Conservation (phyloP, 2,888 invertebrate species). For the Phengaris arion region DNA sequence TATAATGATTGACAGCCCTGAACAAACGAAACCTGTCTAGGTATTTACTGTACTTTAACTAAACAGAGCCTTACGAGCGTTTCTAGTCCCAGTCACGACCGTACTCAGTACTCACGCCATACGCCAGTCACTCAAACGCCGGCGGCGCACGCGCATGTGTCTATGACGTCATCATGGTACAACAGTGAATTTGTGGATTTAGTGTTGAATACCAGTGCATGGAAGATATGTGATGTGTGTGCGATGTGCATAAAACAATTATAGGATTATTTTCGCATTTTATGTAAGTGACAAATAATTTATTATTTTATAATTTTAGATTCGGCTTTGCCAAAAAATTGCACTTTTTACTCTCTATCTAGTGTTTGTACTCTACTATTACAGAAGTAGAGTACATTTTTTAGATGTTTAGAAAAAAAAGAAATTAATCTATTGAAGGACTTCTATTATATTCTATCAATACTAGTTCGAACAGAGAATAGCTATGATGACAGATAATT, state of each 20-base stretch:
- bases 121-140: conserved; percentile 61
- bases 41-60: conserved; percentile 41
- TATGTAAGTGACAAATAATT: background rate
- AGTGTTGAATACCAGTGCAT: conserved; percentile 31
- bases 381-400: too few relatives aligned
- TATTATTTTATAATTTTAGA: background rate
- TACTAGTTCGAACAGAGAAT: too few relatives aligned
- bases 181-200: conserved; percentile 47
- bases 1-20: conserved; percentile 31
- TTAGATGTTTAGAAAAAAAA: too few relatives aligned
- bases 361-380: too few relatives aligned
- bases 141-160: conserved; percentile 53
- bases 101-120: conserved; percentile 26
- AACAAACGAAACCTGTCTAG: conserved; percentile 62
- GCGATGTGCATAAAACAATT: background rate
- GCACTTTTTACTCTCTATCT: too few relatives aligned
- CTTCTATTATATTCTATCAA: too few relatives aligned
- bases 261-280: conserved; percentile 9
- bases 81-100: conserved; percentile 45
- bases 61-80: conserved; percentile 47
- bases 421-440: too few relatives aligned
- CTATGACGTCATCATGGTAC: conserved; percentile 45
- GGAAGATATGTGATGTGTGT: conserved; percentile 20
- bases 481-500: too few relatives aligned
- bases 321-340: background rate